Evolutionary conservation across 2,888 invertebrate genomes (phyloP).

Genomic region (Eumerus sabulonum): DNA sequence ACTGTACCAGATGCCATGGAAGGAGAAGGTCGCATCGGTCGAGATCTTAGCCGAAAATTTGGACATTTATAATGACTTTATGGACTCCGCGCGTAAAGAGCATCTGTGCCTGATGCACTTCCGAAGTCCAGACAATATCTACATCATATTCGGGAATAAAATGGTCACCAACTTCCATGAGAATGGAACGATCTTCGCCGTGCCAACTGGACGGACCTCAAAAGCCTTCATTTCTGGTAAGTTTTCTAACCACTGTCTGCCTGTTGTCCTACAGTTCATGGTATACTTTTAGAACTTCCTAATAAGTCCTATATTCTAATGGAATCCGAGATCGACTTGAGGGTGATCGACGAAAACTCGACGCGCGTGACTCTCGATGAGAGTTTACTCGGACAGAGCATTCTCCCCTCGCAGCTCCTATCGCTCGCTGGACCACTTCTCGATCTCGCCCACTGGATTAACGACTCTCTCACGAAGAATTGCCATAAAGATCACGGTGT

Average conservation of each 20-base stretch:
- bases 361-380: slow-evolving; percentile 73
- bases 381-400: slow-evolving; percentile 73
- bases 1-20: slow-evolving; percentile 78
- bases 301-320: slow-evolving; percentile 75
- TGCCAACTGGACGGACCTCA: slow-evolving; percentile 75
- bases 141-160: slow-evolving; percentile 76
- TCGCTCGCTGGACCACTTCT: slow-evolving; percentile 75
- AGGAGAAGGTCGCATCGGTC: slow-evolving; percentile 77
- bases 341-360: slow-evolving; percentile 74
- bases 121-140: slow-evolving; percentile 76
- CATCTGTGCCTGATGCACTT: slow-evolving; percentile 78
- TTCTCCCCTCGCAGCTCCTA: slow-evolving; percentile 76
- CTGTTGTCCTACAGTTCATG: too few relatives aligned
- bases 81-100: slow-evolving; percentile 76
- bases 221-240: slow-evolving; percentile 74
- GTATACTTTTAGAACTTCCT: slow-evolving; percentile 74
- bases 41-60: slow-evolving; percentile 76
- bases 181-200: slow-evolving; percentile 77
- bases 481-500: slow-evolving; percentile 74
- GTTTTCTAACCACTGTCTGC: background rate
- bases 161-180: slow-evolving; percentile 76
- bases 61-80: slow-evolving; percentile 77
- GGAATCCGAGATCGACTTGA: slow-evolving; percentile 76
- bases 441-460: slow-evolving; percentile 76
- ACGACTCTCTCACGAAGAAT: slow-evolving; percentile 75